Percentiles rank a stretch among this genome's conserved stretches.
phyloP scores from a whole-genome alignment of 2,113 vertebrate species.

The Azemiops feae region DNA sequence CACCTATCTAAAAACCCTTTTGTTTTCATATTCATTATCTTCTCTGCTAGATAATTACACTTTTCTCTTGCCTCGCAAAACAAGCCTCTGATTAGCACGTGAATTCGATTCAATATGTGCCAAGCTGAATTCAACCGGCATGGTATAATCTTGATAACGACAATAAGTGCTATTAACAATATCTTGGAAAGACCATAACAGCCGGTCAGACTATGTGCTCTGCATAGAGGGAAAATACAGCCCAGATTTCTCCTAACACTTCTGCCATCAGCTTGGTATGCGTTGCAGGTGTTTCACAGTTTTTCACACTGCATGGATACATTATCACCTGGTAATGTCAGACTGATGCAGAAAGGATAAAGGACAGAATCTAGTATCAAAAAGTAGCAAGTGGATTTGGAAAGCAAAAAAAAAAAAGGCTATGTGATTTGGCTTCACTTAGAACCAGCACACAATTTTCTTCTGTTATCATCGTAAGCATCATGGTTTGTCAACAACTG shows the following conservation, averaged over 20 bases:
- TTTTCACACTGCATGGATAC: neutral
- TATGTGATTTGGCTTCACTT: neutral
- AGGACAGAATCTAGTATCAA: neutral
- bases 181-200: conserved; percentile 25
- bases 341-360: neutral
- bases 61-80: conserved; percentile 44
- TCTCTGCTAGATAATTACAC: conserved; percentile 27
- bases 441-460: neutral
- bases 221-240: neutral
- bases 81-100: conserved; percentile 20
- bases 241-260: too few relatives aligned
- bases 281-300: neutral
- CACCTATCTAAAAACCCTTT: conserved; percentile 40
- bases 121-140: conserved; percentile 27
- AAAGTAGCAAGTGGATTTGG: neutral
- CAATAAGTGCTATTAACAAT: conserved; percentile 38
- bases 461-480: neutral
- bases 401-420: neutral
- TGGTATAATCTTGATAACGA: conserved; percentile 43
- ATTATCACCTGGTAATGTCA: neutral
- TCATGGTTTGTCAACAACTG: neutral
- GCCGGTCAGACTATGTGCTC: neutral
- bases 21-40: conserved; percentile 50
- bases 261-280: neutral
- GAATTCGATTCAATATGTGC: neutral